Conservation (phyloP, 2,888 invertebrate genomes). For the Caenorhabditis imperialis region DNA sequence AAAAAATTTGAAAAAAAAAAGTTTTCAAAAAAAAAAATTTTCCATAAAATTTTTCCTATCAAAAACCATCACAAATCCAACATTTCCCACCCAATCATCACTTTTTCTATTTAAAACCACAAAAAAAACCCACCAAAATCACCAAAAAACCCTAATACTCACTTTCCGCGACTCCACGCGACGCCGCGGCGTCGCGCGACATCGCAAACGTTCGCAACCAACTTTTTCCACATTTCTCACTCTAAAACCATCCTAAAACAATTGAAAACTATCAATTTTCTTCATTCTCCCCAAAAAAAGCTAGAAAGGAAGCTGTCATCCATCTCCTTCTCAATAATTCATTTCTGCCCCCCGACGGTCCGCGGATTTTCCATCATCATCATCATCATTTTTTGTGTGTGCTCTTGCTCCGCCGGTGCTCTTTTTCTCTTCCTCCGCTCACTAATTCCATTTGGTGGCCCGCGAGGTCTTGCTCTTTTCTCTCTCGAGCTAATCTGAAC, state of each 20-base stretch:
- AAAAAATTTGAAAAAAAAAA: no score
- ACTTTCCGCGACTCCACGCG: no score
- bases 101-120: neutral
- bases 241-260: neutral
- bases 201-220: no score
- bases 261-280: no score
- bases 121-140: neutral
- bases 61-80: no score
- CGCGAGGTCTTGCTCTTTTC: constrained; percentile 8
- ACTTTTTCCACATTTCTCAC: neutral
- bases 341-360: constrained; percentile 9
- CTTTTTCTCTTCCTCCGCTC: neutral
- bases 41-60: no score
- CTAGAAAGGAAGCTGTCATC: neutral
- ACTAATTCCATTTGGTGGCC: constrained; percentile 42
- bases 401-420: neutral
- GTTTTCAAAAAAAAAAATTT: constrained; percentile 8
- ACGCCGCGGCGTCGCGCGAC: no score
- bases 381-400: no score
- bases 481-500: constrained; percentile 38
- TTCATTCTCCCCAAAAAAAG: no score
- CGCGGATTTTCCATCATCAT: no score
- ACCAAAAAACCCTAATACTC: no score
- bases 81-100: no score
- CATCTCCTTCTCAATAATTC: constrained; percentile 30